These are phyloP conservation scores for Heterohyrax brucei DNA, from an alignment of 2,797 vertebrate species.

Conservation along the genomic window DNA sequence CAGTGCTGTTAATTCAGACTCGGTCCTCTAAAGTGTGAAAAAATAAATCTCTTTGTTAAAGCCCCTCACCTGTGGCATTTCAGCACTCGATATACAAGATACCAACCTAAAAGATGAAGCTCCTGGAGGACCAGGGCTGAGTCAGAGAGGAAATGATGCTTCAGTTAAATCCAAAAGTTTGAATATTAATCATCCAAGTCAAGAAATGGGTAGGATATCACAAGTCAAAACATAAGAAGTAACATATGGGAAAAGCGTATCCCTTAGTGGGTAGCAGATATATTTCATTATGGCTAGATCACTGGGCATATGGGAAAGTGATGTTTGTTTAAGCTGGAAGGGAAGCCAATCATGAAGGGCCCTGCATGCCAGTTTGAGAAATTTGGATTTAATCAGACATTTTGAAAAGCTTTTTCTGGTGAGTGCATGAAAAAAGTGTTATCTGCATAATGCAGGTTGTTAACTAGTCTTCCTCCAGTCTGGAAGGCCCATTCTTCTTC, in stretches of 20 bases:
- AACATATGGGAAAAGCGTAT: not conserved
- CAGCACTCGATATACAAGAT: not conserved
- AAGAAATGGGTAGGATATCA: not conserved
- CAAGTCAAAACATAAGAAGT: not conserved
- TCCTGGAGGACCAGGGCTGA: not conserved
- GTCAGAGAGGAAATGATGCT: not conserved
- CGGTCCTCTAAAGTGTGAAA: too few relatives aligned
- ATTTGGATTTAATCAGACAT: not conserved
- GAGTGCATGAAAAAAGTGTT: not conserved
- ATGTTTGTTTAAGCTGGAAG: slow-evolving; percentile 5
- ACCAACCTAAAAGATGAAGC: not conserved
- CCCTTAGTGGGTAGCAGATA: not conserved
- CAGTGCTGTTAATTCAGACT: too few relatives aligned
- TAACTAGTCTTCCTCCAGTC: too few relatives aligned
- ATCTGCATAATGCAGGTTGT: too few relatives aligned
- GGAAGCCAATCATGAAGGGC: not conserved
- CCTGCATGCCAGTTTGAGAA: not conserved
- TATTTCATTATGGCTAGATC: not conserved
- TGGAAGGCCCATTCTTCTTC: too few relatives aligned
- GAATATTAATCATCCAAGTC: not conserved
- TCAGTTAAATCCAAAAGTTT: not conserved
- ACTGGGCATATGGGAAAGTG: not conserved
- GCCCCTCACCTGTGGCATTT: not conserved
- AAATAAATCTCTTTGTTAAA: not conserved
- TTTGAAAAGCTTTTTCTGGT: not conserved